These are phyloP conservation scores for Stegodyphus mimosarum DNA, from an alignment of 1,140 invertebrate genomes.

Conservation along the genomic window DNA sequence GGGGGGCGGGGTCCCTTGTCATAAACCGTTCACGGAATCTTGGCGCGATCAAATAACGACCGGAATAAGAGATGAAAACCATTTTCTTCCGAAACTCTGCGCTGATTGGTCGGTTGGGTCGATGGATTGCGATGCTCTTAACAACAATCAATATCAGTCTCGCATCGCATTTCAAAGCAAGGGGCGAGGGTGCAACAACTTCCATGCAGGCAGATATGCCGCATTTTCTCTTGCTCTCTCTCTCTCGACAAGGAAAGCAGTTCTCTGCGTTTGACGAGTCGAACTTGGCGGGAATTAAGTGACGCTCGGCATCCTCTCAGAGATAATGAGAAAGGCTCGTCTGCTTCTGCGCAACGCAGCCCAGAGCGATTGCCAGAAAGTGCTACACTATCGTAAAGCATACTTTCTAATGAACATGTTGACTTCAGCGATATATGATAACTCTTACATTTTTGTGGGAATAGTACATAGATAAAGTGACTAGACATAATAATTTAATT, in stretches of 20 bases:
- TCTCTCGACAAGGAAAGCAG: neutral
- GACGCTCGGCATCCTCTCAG: too few relatives aligned
- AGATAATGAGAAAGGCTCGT: too few relatives aligned
- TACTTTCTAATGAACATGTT: too few relatives aligned
- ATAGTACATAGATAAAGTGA: too few relatives aligned
- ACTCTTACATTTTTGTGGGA: too few relatives aligned
- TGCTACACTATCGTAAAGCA: too few relatives aligned
- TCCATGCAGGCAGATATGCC: neutral
- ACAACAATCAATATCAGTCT: slow-evolving; percentile 33
- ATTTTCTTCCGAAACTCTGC: slow-evolving; percentile 13
- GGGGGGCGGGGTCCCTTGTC: neutral
- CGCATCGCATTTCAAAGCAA: neutral
- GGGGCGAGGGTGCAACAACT: neutral
- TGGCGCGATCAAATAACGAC: slow-evolving; percentile 43
- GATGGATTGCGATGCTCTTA: slow-evolving; percentile 38
- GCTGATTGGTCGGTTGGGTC: slow-evolving; percentile 14
- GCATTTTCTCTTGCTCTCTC: slow-evolving; percentile 1
- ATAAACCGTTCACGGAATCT: slow-evolving; percentile 27
- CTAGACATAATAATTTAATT: too few relatives aligned
- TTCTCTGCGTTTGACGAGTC: too few relatives aligned
- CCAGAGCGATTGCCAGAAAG: too few relatives aligned
- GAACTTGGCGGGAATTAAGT: too few relatives aligned
- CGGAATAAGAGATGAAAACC: slow-evolving; percentile 26
- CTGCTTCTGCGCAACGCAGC: too few relatives aligned
- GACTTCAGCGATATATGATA: too few relatives aligned